Evolutionary conservation across 2,797 vertebrate genomes (phyloP), one percentile per base, ranked within the genome.

Genomic region (Streptopelia turtur): DNA sequence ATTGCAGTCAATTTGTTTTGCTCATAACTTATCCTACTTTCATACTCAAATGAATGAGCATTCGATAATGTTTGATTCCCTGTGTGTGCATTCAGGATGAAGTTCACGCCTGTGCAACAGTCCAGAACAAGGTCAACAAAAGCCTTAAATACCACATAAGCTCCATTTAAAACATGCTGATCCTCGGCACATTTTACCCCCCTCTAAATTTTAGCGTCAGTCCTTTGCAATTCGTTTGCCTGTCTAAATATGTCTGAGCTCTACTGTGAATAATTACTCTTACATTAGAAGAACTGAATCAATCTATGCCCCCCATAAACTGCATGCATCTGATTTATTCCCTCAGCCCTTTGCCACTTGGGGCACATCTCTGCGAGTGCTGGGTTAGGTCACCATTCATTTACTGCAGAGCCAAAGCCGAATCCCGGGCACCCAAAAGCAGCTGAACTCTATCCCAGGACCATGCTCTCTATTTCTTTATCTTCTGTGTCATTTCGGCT

Each of bases 71-170:
- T 22, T 70, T 7, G 5, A 8, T 80, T 72, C 87, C 83, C 70
- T 63, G 75, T 33, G n/a, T 35, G 49, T 68, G 69, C 53, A 24
- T 72, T 83, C 4, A 35, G 72, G 90, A 83, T 66, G 79, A 74
- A 75, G 80, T 45, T 80, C 79, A 71, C 13, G 31, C 79, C 64
- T 80, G 61, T 91, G 61, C 79, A 80, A 10, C 39, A 77, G 86
- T 66, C 87, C 91, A 96, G 91, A 93, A 90, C 71, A 89, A 94
- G 57, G 69, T 85, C 82, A 91, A 93, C 90, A 92, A 94, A 94
- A 88, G 93, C 39, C 79, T 75, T 59, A 49, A 95, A 92, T 89
- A 49, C 91, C 93, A 93, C 82, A 75, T 91, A 89, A 96, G 91
- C 79, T 85, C 79, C 53, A 60, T 81, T 80, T 83, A 55, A 83